Base-by-base conservation (phyloP, 2,888 invertebrate genomes). In the Cheiracanthium punctorium region DNA sequence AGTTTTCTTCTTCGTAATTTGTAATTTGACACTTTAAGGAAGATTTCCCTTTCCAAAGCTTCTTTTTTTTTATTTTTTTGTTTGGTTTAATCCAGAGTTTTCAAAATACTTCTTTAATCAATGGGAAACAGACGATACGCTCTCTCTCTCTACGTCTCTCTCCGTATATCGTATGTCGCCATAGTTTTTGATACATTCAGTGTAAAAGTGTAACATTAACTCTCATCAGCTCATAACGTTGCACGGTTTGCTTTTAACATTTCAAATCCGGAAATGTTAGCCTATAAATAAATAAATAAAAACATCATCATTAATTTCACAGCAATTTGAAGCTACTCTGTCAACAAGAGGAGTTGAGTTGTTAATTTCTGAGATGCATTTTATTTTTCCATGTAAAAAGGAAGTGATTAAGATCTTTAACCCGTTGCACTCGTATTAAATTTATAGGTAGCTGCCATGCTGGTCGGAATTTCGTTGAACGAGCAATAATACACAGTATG, bases 41-140 rank as follows among this genome's bases (percentile, higher is more conserved):
- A 48, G 43, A 48, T 48, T 48, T 48, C 17, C 1, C 7, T 48
- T 48, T 48, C 10, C 43, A 8, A 12, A 37, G 37, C 5, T 8
- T 8, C 12, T 37, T 48, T 48, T 48, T 48, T 37, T 37, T 37
- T 48, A 12, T 48, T 17, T 48, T 48, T 48, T 48, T 48, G 1
- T 37, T 37, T 37, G 5, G 1, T 17, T 17, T 48, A 48, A 48
- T 48, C 43, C 17, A 17, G 17, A 48, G 43, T 48, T 48, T 48
- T 48, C 10, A 48, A 48, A 48, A 48, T 48, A 48, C 43, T 48
- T 48, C 43, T 48, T 48, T 48, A 48, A 48, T 48, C 43, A 48
- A 48, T 48, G 43, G 5, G 43, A 48, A 48, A 48, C 10, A 48
- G 43, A 48, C 17, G 43, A 48, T 48, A 17, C 17, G 2, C 43